phyloP scores from a whole-genome alignment of 2,797 vertebrate genomes.

The Melanitta fusca region DNA sequence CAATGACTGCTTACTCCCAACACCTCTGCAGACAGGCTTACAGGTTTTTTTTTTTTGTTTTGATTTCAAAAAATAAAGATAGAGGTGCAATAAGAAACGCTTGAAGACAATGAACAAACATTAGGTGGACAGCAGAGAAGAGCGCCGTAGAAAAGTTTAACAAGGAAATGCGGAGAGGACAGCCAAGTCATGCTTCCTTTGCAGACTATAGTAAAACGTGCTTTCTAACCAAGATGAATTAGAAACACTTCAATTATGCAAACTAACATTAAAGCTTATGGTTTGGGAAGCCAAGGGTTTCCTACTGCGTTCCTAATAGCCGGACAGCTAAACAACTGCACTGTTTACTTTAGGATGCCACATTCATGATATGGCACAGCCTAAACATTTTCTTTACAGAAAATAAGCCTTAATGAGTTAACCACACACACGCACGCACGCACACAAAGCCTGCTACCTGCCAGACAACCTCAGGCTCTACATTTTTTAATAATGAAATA shows the following conservation, averaged over 20 bases:
- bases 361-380: slow-evolving; percentile 28
- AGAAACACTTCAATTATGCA: slow-evolving; percentile 44
- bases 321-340: slow-evolving; percentile 49
- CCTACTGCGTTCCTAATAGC: slow-evolving; percentile 15
- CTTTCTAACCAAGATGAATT: slow-evolving; percentile 4
- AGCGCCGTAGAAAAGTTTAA: neutral
- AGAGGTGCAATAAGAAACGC: neutral
- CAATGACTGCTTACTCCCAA: neutral
- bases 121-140: neutral
- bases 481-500: slow-evolving; percentile 68
- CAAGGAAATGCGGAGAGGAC: neutral
- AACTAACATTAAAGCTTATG: slow-evolving; percentile 42
- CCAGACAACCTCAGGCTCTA: slow-evolving; percentile 59
- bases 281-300: slow-evolving; percentile 48
- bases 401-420: slow-evolving; percentile 67
- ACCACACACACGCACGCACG: slow-evolving; percentile 43
- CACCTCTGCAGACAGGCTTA: neutral
- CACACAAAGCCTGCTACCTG: slow-evolving; percentile 50
- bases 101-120: neutral
- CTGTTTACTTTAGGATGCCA: slow-evolving; percentile 63
- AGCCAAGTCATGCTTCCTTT: neutral
- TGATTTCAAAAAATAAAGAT: neutral
- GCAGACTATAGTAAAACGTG: neutral
- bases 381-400: slow-evolving; percentile 44
- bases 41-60: neutral